Conservation (phyloP, 2,888 invertebrate species). For the Bugula neritina region DNA sequence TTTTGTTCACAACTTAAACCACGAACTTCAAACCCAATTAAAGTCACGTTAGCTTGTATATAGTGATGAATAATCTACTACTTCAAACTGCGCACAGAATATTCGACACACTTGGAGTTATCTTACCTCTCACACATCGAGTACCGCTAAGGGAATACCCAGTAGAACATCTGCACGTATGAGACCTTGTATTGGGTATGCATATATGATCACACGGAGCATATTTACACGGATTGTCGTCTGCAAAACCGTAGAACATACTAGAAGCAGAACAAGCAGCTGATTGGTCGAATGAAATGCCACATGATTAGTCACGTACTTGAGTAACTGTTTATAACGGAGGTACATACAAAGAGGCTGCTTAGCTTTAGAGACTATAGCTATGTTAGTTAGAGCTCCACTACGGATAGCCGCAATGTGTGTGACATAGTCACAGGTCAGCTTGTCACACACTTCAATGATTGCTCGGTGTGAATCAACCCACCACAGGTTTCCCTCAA, state of each 20-base stretch:
- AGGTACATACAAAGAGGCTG: neutral
- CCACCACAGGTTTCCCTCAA: constrained; percentile 57
- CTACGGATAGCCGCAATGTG: neutral
- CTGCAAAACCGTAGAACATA: neutral
- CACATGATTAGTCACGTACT: too few species aligned
- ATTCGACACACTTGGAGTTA: too few species aligned
- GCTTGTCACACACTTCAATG: constrained; percentile 63
- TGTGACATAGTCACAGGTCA: constrained; percentile 62
- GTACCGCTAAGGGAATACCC: neutral
- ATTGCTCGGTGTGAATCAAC: constrained; percentile 75
- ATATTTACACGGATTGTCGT: neutral
- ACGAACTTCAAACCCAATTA: too few species aligned
- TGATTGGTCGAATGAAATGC: too few species aligned
- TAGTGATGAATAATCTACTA: too few species aligned
- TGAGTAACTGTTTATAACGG: too few species aligned
- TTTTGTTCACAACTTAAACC: too few species aligned
- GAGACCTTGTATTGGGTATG: neutral
- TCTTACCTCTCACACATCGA: neutral
- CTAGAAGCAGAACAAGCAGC: too few species aligned
- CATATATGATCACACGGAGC: neutral
- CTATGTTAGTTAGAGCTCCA: neutral
- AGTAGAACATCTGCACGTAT: constrained; percentile 8
- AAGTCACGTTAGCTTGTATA: too few species aligned
- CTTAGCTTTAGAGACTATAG: constrained; percentile 15
- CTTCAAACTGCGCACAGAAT: too few species aligned